Evolutionary conservation across 2,888 invertebrate species (phyloP).

Genomic region (Allygus modestus): DNA sequence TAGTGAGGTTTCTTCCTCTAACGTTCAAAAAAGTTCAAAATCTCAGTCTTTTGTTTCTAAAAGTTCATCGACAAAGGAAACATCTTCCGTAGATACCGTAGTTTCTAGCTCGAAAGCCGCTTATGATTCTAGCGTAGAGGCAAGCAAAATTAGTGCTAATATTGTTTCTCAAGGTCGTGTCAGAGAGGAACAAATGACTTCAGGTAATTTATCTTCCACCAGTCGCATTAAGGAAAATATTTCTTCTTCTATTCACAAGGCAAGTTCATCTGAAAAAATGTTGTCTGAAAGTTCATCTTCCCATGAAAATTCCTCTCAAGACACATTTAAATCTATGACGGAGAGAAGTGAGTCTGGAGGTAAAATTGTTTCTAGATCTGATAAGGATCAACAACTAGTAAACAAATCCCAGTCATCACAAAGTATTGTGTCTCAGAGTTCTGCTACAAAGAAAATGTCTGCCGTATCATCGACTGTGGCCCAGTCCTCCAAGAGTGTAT

Average conservation of each 20-base stretch:
- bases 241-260: background rate
- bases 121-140: background rate
- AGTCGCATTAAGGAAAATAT: background rate
- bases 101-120: background rate
- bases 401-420: conserved; percentile 21
- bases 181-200: background rate
- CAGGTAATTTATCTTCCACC: background rate
- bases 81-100: background rate
- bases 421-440: conserved; percentile 40
- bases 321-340: background rate
- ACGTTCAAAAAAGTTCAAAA: conserved; percentile 22
- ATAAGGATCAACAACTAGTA: background rate
- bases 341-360: background rate
- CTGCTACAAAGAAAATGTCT: conserved; percentile 41
- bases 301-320: background rate
- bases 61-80: conserved; percentile 14
- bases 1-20: conserved; percentile 1
- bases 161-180: background rate
- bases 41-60: conserved; percentile 21
- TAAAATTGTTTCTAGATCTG: background rate
- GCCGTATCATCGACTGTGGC: conserved; percentile 38
- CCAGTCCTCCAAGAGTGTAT: conserved; percentile 53
- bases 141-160: background rate
- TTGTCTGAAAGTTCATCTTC: conserved; percentile 30
- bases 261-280: background rate